Percentiles rank a stretch among this genome's conserved stretches.
These are phyloP conservation scores for Caenorhabditis uteleia DNA, from an alignment of 2,888 invertebrate species.

Conservation along the genomic window DNA sequence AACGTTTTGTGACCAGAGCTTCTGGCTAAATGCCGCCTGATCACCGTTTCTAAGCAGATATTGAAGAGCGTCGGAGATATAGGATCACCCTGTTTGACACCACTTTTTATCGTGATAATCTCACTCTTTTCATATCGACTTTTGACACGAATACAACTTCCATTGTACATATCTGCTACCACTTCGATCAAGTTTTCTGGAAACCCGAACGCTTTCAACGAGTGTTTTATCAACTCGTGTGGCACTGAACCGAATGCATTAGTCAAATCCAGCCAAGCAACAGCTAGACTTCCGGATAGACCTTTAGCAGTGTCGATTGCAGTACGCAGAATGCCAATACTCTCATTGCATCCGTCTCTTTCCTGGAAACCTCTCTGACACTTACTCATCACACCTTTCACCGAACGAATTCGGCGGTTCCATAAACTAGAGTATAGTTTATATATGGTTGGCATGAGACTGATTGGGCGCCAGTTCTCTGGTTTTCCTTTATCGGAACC, in stretches of 20 bases:
- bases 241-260: slow-evolving; percentile 28
- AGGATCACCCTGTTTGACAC: slow-evolving; percentile 70
- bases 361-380: slow-evolving; percentile 6
- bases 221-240: slow-evolving; percentile 3
- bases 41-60: slow-evolving; percentile 62
- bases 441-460: slow-evolving; percentile 6
- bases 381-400: slow-evolving; percentile 5
- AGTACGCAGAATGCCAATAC: slow-evolving; percentile 13
- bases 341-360: slow-evolving; percentile 7
- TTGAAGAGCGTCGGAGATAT: slow-evolving; percentile 69
- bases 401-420: neutral
- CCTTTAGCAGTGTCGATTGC: slow-evolving; percentile 15
- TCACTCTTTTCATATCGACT: slow-evolving; percentile 7
- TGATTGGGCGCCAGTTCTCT: slow-evolving; percentile 5
- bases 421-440: slow-evolving; percentile 5
- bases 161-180: slow-evolving; percentile 14
- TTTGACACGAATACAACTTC: slow-evolving; percentile 8
- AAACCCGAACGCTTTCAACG: slow-evolving; percentile 6
- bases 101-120: slow-evolving; percentile 42
- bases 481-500: neutral
- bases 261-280: slow-evolving; percentile 20
- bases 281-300: neutral
- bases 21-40: slow-evolving; percentile 5
- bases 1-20: neutral
- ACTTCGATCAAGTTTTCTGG: slow-evolving; percentile 1